Base-by-base conservation (phyloP, 1,140 invertebrate species). In the Zaprionus kolodkinae region DNA sequence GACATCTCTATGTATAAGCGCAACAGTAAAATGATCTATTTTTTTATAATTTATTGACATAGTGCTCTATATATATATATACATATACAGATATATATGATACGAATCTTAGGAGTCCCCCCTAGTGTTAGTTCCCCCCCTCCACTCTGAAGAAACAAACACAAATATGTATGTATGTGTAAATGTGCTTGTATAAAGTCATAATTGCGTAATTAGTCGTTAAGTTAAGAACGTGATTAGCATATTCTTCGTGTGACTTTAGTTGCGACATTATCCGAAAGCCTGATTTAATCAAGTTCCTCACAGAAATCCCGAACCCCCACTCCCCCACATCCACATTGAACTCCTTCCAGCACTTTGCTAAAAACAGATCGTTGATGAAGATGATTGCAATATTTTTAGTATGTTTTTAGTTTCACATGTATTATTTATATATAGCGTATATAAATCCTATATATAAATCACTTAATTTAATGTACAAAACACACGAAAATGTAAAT, bases 31-130 rank as follows among this genome's bases (percentile, higher is more conserved):
- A 78, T 89, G 81, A 85, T 89, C 81, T 88, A 87, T 88, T 88
- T 87, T 79, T 86, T 54, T 74, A 85, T 88, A 88, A 89, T 88
- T 89, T 88, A 88, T 84, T 88, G 74, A 81, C 60, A 87, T 82
- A 79, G 79, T 84, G 65, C 61, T 70, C n/a, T 45, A 48, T 60
- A 55, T 63, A 38, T 70, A 40, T 15, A 70, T 33, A 52, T 52
- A 43, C 55, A 70, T 43, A 64, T 71, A 62, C 10, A 72, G 17
- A 55, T 52, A 35, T 65, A 50, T 68, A 69, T 54, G 33, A 60
- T 33, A 63, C 55, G 69, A 76, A 66, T 66, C 66, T 84, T 78
- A 88, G 80, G 55, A 83, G 76, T 64, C 64, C 13, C 73, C 78
- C 72, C 27, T 78, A 86, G 82, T 75, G 59, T 84, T 78, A 76